Conservation (phyloP, 2,113 vertebrate genomes). For the Pelecanus crispus region DNA sequence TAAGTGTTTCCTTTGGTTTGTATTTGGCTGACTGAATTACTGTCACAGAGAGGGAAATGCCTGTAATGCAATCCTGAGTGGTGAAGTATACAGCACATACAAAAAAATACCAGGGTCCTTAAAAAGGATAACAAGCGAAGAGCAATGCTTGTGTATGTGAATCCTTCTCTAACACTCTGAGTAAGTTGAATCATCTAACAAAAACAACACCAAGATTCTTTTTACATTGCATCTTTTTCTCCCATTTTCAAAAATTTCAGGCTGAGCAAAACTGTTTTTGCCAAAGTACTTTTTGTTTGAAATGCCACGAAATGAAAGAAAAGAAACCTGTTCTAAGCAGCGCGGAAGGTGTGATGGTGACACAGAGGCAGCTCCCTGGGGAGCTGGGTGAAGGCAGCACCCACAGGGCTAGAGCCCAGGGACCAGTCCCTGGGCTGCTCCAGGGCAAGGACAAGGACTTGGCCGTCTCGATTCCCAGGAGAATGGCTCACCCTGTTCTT, state of each 20-base stretch:
- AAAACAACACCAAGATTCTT: not conserved
- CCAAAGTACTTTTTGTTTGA: not conserved
- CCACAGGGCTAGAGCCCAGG: not conserved
- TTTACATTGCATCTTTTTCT: not conserved
- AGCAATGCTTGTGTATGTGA: not conserved
- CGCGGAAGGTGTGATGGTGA: not conserved
- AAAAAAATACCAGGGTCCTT: not conserved
- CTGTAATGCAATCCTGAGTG: not conserved
- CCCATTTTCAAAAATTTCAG: not conserved
- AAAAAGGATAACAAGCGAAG: not conserved
- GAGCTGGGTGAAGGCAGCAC: not conserved
- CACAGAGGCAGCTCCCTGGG: not conserved
- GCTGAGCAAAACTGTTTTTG: not conserved
- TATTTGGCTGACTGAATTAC: slow-evolving; percentile 9
- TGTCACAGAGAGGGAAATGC: not conserved
- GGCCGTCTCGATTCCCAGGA: not conserved
- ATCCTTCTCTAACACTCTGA: not conserved
- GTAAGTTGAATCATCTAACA: not conserved
- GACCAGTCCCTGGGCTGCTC: not conserved
- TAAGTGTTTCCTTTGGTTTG: slow-evolving; percentile 18
- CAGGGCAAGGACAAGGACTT: not conserved
- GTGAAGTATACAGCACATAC: not conserved
- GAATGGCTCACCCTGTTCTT: not conserved
- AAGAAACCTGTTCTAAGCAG: not conserved
- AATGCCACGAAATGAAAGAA: not conserved